phyloP scores from a whole-genome alignment of 2,888 invertebrate genomes.

The Macrophya annulata region DNA sequence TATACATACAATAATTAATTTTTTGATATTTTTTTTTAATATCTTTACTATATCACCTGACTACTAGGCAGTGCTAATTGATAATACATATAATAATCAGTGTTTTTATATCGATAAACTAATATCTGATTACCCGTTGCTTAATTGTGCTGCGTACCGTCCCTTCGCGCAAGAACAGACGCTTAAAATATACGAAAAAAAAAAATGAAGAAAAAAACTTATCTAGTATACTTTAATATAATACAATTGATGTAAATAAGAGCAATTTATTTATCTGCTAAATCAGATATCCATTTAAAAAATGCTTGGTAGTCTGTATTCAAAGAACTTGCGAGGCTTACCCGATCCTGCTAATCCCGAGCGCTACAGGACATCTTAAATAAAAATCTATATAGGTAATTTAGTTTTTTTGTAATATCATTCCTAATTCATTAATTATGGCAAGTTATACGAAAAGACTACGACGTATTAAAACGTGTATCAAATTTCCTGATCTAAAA shows the following conservation, averaged over 20 bases:
- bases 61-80: conserved; percentile 35
- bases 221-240: not conserved
- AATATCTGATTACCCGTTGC: not conserved
- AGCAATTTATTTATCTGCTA: not conserved
- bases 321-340: conserved; percentile 10
- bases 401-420: conserved; percentile 7
- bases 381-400: not conserved
- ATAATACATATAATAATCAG: conserved; percentile 9
- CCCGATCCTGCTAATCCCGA: conserved; percentile 37
- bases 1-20: conserved; percentile 40
- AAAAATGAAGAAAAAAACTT: not conserved
- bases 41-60: conserved; percentile 14
- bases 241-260: conserved; percentile 11
- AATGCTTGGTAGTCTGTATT: not conserved
- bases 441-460: conserved; percentile 37
- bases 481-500: conserved; percentile 36
- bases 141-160: conserved; percentile 34
- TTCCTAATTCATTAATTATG: conserved; percentile 32
- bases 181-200: not conserved
- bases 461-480: conserved; percentile 45
- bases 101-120: not conserved
- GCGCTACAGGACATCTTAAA: conserved; percentile 12
- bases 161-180: not conserved
- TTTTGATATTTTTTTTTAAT: not conserved
- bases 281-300: conserved; percentile 16